Percentiles rank a stretch among this genome's conserved stretches.
Evolutionary conservation across 2,888 invertebrate species (phyloP).

Genomic region (Luperina testacea): DNA sequence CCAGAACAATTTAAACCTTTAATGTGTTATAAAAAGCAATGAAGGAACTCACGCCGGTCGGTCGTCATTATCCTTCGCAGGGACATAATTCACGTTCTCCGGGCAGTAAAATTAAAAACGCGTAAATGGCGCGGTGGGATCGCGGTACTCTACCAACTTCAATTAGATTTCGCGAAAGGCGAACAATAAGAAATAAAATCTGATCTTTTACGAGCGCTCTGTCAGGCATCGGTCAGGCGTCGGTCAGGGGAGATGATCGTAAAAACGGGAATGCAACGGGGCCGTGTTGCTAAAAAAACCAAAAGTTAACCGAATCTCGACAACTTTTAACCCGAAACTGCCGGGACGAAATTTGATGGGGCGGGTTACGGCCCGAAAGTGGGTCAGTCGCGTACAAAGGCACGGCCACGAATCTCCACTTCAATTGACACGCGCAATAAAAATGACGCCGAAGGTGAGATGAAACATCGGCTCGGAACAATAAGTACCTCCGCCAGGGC

Average conservation of each 20-base stretch:
- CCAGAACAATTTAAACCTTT: conserved; percentile 76
- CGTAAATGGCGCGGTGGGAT: conserved; percentile 83
- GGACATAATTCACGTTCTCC: conserved; percentile 83
- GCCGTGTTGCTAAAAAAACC: conserved; percentile 80
- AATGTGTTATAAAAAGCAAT: conserved; percentile 85
- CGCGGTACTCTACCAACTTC: conserved; percentile 80
- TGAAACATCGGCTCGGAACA: conserved; percentile 53
- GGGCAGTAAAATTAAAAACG: conserved; percentile 87
- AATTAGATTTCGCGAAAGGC: conserved; percentile 89
- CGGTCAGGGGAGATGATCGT: conserved; percentile 85
- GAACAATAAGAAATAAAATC: conserved; percentile 90
- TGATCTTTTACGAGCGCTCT: conserved; percentile 87
- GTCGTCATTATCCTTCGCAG: conserved; percentile 78
- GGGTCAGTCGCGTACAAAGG: conserved; percentile 81
- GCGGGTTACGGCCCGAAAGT: conserved; percentile 84
- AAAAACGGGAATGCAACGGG: conserved; percentile 88
- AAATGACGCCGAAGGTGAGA: conserved; percentile 67
- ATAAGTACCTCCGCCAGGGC: conserved; percentile 41
- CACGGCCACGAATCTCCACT: conserved; percentile 65
- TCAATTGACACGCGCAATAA: conserved; percentile 66
- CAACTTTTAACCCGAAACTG: conserved; percentile 77
- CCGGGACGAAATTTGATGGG: conserved; percentile 82
- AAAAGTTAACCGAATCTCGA: conserved; percentile 77
- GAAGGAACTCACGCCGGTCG: conserved; percentile 79
- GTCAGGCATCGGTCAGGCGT: conserved; percentile 86